These are phyloP conservation scores for Lasioglossum pauxillum DNA, from an alignment of 2,888 invertebrate species.

Conservation along the genomic window DNA sequence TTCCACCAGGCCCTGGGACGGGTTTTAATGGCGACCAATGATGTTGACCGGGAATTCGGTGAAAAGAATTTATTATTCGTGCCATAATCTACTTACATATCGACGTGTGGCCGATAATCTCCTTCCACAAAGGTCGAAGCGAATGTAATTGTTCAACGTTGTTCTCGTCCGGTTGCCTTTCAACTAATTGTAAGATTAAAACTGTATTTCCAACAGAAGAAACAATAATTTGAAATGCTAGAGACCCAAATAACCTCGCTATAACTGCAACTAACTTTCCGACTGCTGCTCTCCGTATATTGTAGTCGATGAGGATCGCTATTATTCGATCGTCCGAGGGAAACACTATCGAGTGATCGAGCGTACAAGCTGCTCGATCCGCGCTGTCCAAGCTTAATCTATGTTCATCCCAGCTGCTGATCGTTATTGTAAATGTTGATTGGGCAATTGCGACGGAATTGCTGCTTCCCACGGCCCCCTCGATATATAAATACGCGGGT, in stretches of 20 bases:
- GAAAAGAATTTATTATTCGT: neutral
- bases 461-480: constrained; percentile 53
- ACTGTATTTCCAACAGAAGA: neutral
- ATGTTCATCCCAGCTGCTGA: constrained; percentile 47
- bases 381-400: constrained; percentile 33
- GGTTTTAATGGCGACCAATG: neutral
- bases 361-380: neutral
- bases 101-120: neutral
- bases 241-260: neutral
- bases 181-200: neutral
- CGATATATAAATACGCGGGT: constrained; percentile 56
- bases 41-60: neutral
- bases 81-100: neutral
- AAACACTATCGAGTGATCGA: neutral
- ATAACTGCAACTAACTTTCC: neutral
- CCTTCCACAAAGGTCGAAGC: neutral
- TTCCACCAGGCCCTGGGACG: neutral
- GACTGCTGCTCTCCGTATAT: neutral
- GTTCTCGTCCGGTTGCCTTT: neutral
- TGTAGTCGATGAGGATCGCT: neutral
- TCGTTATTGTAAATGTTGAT: constrained; percentile 73
- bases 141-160: neutral
- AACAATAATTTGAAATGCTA: neutral
- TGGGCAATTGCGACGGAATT: constrained; percentile 75
- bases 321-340: constrained; percentile 7